Evolutionary conservation across 1,140 invertebrate genomes (phyloP).

Genomic region (Paramacrobiotus metropolitanus): DNA sequence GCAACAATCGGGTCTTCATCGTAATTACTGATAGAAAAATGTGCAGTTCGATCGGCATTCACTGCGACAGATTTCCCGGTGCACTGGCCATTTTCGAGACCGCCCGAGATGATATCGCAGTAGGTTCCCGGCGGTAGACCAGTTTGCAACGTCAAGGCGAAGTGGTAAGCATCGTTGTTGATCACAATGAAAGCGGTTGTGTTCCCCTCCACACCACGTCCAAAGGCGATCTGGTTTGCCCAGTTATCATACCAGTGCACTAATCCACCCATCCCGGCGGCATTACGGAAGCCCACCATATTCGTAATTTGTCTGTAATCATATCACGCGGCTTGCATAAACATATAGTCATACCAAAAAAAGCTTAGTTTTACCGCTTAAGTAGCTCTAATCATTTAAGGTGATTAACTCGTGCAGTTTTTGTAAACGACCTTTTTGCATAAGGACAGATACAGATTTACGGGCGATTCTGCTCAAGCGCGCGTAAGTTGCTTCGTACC

Average conservation of each 20-base stretch:
- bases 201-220: conserved; percentile 33
- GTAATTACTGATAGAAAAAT: conserved; percentile 31
- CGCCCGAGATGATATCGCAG: conserved; percentile 63
- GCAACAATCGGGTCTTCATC: conserved; percentile 48
- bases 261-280: neutral
- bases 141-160: conserved; percentile 29
- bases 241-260: conserved; percentile 45
- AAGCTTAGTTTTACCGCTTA: too few relatives aligned
- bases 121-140: conserved; percentile 49
- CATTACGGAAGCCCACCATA: conserved; percentile 1
- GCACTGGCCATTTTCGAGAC: conserved; percentile 32
- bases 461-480: too few relatives aligned
- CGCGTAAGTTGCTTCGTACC: conserved; percentile 14
- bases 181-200: conserved; percentile 36
- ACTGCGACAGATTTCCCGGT: conserved; percentile 43
- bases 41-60: conserved; percentile 33
- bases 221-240: conserved; percentile 48
- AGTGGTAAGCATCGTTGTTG: conserved; percentile 30
- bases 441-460: too few relatives aligned
- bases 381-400: too few relatives aligned
- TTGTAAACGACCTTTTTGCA: too few relatives aligned
- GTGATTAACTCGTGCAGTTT: too few relatives aligned
- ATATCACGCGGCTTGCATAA: too few relatives aligned
- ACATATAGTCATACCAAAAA: too few relatives aligned
- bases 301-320: conserved; percentile 2